A percentile compares a stretch with the other conserved stretches of the same genome.
These are phyloP conservation scores for Lochmaea capreae DNA, from an alignment of 2,888 invertebrate species.

Conservation along the genomic window DNA sequence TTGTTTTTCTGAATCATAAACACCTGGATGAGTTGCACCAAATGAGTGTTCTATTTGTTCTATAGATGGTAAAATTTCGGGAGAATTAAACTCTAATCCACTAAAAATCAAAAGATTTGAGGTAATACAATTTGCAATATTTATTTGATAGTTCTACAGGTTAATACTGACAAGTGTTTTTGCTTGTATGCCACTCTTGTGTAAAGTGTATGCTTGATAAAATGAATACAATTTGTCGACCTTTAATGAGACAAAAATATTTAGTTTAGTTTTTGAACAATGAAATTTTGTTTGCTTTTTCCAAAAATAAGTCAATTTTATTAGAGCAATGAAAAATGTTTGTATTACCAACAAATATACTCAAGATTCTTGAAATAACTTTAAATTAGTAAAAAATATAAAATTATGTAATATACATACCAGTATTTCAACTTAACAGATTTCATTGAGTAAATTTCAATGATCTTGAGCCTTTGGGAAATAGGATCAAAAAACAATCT, in stretches of 20 bases:
- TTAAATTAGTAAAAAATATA: too few species aligned
- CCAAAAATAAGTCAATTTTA: too few species aligned
- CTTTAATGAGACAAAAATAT: not conserved
- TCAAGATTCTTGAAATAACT: too few species aligned
- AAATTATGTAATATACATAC: constrained; percentile 69
- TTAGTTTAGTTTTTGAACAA: too few species aligned
- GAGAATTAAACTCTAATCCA: constrained; percentile 88
- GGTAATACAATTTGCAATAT: not conserved
- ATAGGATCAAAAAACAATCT: constrained; percentile 96
- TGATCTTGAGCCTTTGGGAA: constrained; percentile 93
- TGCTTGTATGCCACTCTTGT: too few species aligned
- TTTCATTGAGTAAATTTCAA: constrained; percentile 98
- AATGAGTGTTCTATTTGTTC: constrained; percentile 99
- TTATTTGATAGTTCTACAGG: not conserved
- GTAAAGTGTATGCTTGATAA: too few species aligned
- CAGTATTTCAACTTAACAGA: constrained; percentile 97
- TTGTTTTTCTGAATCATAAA: constrained; percentile 95
- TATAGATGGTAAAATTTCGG: constrained; percentile 94
- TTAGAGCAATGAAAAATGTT: too few species aligned
- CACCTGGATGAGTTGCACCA: constrained; percentile 98
- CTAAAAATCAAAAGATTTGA: constrained; percentile 64
- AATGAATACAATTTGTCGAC: too few species aligned
- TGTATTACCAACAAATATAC: too few species aligned
- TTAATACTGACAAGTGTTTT: too few species aligned
- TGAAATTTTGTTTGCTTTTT: too few species aligned